Evolutionary conservation across 2,797 vertebrate genomes (phyloP).

Genomic region (Tinamus major): DNA sequence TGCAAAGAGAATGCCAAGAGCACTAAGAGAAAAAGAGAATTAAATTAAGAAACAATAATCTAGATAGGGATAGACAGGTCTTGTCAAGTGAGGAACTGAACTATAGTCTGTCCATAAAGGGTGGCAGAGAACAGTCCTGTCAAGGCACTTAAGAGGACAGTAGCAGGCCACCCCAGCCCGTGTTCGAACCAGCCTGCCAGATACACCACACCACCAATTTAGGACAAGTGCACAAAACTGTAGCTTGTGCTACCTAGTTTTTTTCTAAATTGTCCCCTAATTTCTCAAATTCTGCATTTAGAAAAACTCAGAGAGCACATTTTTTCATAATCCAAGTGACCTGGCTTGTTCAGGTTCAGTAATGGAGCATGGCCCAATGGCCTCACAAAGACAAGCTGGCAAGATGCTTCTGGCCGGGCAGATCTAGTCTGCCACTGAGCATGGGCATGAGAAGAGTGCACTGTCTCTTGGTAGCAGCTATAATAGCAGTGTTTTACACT

Average conservation of each 20-base stretch:
- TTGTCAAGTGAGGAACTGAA: neutral
- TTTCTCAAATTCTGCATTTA: neutral
- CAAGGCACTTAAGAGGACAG: neutral
- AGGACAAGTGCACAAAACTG: neutral
- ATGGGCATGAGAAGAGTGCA: neutral
- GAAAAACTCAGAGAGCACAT: neutral
- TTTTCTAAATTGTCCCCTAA: neutral
- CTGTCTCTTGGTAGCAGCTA: neutral
- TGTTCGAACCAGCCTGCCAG: neutral
- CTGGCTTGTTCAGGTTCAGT: neutral
- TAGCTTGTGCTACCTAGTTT: neutral
- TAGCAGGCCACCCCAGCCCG: neutral
- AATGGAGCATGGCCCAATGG: neutral
- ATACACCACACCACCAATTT: neutral
- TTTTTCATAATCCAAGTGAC: neutral
- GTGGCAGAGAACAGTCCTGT: neutral
- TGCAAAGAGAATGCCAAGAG: neutral
- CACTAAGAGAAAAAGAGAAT: neutral
- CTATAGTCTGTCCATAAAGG: neutral
- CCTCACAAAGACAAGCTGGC: neutral
- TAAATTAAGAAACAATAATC: neutral
- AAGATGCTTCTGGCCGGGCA: neutral
- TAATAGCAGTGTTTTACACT: neutral
- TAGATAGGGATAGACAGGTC: neutral
- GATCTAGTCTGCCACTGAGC: neutral